Conservation (phyloP, 2,888 invertebrate species). For the Drosophila merina region DNA sequence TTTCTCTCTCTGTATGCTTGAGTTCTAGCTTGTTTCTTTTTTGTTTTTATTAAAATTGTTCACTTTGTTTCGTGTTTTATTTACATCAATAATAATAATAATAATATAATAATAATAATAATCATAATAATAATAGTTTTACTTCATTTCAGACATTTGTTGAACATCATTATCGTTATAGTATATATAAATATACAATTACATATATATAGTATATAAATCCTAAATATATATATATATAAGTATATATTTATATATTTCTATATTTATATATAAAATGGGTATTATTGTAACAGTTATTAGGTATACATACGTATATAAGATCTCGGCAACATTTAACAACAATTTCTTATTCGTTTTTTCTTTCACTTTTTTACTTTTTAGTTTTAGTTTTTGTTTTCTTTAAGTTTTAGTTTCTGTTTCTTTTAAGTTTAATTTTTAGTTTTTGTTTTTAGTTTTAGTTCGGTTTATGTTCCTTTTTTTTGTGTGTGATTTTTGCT, state of each 20-base stretch:
- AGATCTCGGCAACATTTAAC: slow-evolving; percentile 53
- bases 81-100: slow-evolving; percentile 30
- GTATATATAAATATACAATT: neutral
- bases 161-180: slow-evolving; percentile 46
- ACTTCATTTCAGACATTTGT: slow-evolving; percentile 55
- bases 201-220: neutral
- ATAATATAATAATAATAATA: neutral
- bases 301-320: slow-evolving; percentile 54
- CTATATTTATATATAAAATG: slow-evolving; percentile 25
- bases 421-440: slow-evolving; percentile 10
- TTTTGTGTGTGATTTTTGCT: slow-evolving; percentile 24
- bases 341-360: slow-evolving; percentile 47
- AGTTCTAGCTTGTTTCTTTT: slow-evolving; percentile 11
- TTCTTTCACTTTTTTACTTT: neutral
- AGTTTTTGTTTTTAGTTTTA: slow-evolving; percentile 4
- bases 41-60: slow-evolving; percentile 32
- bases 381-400: slow-evolving; percentile 9
- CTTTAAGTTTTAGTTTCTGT: neutral
- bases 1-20: slow-evolving; percentile 10
- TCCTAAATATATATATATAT: slow-evolving; percentile 17
- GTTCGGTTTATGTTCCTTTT: slow-evolving; percentile 1
- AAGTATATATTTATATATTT: slow-evolving; percentile 25
- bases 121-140: slow-evolving; percentile 42
- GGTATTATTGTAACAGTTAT: slow-evolving; percentile 54
- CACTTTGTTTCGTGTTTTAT: slow-evolving; percentile 41